Evolutionary conservation across 2,888 invertebrate species (phyloP).

Genomic region (Sphecodes monilicornis): DNA sequence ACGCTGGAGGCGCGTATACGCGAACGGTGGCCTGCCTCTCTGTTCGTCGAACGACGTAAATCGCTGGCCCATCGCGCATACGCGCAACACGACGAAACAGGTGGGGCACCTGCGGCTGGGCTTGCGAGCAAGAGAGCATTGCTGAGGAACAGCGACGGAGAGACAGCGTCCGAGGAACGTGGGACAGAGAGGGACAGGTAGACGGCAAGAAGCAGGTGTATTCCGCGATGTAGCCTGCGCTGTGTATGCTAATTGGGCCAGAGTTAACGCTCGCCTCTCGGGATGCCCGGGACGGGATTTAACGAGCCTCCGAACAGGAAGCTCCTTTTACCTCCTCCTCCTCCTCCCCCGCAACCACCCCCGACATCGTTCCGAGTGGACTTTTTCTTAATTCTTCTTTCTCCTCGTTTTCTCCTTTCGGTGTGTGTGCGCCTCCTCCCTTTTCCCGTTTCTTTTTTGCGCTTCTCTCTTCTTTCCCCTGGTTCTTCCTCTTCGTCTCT

Average conservation of each 20-base stretch:
- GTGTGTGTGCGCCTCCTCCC: conserved; percentile 31
- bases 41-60: conserved; percentile 67
- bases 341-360: conserved; percentile 33
- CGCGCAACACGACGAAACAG: conserved; percentile 77
- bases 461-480: conserved; percentile 22
- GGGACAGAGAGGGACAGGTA: conserved; percentile 24
- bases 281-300: conserved; percentile 78
- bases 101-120: conserved; percentile 82
- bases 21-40: conserved; percentile 54
- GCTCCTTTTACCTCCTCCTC: conserved; percentile 67
- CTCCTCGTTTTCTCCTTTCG: conserved; percentile 48
- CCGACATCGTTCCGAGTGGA: conserved; percentile 45
- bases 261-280: conserved; percentile 77
- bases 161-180: conserved; percentile 11
- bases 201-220: conserved; percentile 76
- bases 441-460: conserved; percentile 35
- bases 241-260: conserved; percentile 83
- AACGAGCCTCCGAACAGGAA: conserved; percentile 81
- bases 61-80: conserved; percentile 64
- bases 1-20: conserved; percentile 32
- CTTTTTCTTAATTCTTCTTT: conserved; percentile 55
- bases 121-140: conserved; percentile 27
- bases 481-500: background rate
- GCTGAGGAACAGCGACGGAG: conserved; percentile 4
- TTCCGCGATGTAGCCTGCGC: conserved; percentile 79